These are phyloP conservation scores for Calameuta idolon DNA, from an alignment of 2,888 invertebrate species.

Conservation along the genomic window DNA sequence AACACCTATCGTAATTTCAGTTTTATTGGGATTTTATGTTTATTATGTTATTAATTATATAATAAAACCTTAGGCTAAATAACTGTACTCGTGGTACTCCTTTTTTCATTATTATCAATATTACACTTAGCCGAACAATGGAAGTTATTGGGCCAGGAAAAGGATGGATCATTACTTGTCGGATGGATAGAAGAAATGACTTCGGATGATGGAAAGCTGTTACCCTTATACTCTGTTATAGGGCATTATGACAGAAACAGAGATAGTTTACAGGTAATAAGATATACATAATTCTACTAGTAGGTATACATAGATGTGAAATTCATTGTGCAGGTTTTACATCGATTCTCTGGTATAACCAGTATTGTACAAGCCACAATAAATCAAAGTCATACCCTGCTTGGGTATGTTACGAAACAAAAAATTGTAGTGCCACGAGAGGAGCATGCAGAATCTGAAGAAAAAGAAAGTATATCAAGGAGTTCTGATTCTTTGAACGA, in stretches of 20 bases:
- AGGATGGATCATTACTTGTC: conserved; percentile 79
- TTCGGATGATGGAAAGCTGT: conserved; percentile 25
- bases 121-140: conserved; percentile 75
- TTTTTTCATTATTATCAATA: not conserved
- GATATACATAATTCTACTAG: conserved; percentile 4
- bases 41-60: not conserved
- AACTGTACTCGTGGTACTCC: not conserved
- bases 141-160: conserved; percentile 85
- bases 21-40: not conserved
- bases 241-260: conserved; percentile 58
- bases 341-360: conserved; percentile 73
- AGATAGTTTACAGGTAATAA: conserved; percentile 51
- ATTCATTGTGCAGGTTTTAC: conserved; percentile 66
- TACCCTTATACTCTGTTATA: conserved; percentile 51
- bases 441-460: conserved; percentile 16
- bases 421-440: conserved; percentile 31
- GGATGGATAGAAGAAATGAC: conserved; percentile 72
- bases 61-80: not conserved
- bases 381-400: conserved; percentile 75
- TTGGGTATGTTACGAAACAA: conserved; percentile 78
- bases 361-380: conserved; percentile 86
- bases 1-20: not conserved
- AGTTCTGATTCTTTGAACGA: not conserved
- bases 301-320: conserved; percentile 1
- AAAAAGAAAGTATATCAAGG: conserved; percentile 16